These are phyloP conservation scores for Harpagifer antarcticus DNA, from an alignment of 2,797 vertebrate genomes.

Conservation along the genomic window DNA sequence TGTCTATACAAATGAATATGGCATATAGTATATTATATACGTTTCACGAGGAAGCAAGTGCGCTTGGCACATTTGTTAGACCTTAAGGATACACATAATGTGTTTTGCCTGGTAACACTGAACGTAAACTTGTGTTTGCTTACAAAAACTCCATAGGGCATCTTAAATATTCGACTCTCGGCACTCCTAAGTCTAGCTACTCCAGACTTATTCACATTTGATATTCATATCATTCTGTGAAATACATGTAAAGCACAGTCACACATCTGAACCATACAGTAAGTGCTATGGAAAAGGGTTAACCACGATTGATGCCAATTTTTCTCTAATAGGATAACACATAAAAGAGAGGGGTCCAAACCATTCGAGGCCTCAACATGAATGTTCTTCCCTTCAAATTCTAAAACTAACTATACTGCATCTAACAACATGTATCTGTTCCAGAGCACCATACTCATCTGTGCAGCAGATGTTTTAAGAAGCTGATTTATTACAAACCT, in stretches of 20 bases:
- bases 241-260: background rate
- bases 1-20: background rate
- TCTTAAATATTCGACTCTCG: background rate
- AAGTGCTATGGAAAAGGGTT: background rate
- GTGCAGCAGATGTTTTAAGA: constrained; percentile 49
- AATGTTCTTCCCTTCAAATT: constrained; percentile 29
- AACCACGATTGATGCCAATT: background rate
- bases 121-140: constrained; percentile 8
- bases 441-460: constrained; percentile 13
- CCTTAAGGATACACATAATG: too few relatives aligned
- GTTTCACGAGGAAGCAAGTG: background rate
- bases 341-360: background rate
- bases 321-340: background rate
- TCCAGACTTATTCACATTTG: background rate
- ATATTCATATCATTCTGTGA: too few relatives aligned
- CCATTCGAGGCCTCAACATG: constrained; percentile 12
- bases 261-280: background rate
- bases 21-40: background rate
- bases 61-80: background rate
- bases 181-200: background rate
- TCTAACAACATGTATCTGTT: constrained; percentile 14
- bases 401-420: constrained; percentile 39
- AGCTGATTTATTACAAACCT: constrained; percentile 53
- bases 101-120: background rate
- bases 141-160: background rate